Evolutionary conservation across 30 jellyfish, hydroid and myxozoan genomes (phyloP).

Genomic region (Cassiopea xamachana): DNA sequence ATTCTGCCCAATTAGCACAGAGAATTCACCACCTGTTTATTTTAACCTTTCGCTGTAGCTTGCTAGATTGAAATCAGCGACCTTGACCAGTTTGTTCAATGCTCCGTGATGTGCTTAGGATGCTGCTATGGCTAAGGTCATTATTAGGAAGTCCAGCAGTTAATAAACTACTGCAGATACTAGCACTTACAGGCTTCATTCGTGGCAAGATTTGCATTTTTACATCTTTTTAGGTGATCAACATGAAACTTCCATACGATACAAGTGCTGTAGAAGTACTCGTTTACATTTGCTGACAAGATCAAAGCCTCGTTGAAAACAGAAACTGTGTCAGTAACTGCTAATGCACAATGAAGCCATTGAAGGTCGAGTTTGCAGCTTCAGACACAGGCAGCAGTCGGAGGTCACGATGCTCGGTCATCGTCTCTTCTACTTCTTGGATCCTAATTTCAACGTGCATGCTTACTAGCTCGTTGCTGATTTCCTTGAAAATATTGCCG

Average conservation of each 20-base stretch:
- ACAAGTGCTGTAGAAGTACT: too few species aligned
- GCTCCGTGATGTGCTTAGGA: constrained; percentile 52
- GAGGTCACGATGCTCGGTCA: constrained; percentile 61
- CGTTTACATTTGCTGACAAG: too few species aligned
- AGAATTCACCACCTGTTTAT: constrained; percentile 61
- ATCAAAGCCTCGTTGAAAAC: too few species aligned
- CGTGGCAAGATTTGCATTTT: neutral
- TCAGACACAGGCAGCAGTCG: constrained; percentile 49
- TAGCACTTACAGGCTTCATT: neutral
- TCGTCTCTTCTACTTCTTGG: constrained; percentile 50
- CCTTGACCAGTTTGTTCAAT: constrained; percentile 78
- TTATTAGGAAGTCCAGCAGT: constrained; percentile 17
- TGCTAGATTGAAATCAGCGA: constrained; percentile 77
- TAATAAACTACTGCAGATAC: neutral
- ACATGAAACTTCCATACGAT: too few species aligned
- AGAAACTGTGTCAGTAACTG: neutral
- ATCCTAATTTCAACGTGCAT: constrained; percentile 26
- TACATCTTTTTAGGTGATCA: neutral
- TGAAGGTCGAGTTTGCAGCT: constrained; percentile 76
- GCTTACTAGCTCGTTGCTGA: constrained; percentile 24
- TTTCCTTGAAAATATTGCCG: constrained; percentile 56
- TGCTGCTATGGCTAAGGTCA: constrained; percentile 66
- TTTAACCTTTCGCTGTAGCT: constrained; percentile 27
- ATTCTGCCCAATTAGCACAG: constrained; percentile 1
- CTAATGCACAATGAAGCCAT: constrained; percentile 54